A percentile compares a stretch with the other conserved stretches of the same genome.
Evolutionary conservation across 2,888 invertebrate genomes (phyloP).

Genomic region (Drosophila prolongata): DNA sequence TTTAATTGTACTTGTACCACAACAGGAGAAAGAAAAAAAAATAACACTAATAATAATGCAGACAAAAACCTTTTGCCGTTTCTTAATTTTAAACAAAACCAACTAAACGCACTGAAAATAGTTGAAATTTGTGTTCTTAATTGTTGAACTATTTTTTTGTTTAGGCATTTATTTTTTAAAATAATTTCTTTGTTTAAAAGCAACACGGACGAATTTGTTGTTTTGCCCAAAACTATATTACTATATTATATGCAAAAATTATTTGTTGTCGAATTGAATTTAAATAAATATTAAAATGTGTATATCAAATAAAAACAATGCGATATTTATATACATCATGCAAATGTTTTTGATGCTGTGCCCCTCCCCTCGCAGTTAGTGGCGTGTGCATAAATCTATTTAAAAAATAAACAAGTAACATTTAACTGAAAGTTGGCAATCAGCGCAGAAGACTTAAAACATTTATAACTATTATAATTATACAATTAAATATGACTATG

Average conservation of each 20-base stretch:
- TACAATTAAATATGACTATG: constrained; percentile 37
- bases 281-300: constrained; percentile 18
- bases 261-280: constrained; percentile 59
- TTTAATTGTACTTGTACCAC: constrained; percentile 48
- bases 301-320: constrained; percentile 15
- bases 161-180: constrained; percentile 48
- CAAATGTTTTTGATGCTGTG: constrained; percentile 19
- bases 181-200: constrained; percentile 38
- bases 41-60: constrained; percentile 37
- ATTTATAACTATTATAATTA: constrained; percentile 64
- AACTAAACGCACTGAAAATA: constrained; percentile 58
- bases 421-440: constrained; percentile 74
- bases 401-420: constrained; percentile 33
- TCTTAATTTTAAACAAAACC: constrained; percentile 30
- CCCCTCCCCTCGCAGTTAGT: neutral
- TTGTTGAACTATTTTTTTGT: constrained; percentile 54
- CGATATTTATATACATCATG: constrained; percentile 26
- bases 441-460: constrained; percentile 79
- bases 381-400: constrained; percentile 32
- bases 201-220: constrained; percentile 53
- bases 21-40: constrained; percentile 2
- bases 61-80: constrained; percentile 25
- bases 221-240: constrained; percentile 35
- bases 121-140: constrained; percentile 60
- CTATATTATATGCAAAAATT: constrained; percentile 34